Evolutionary conservation across 2,113 vertebrate genomes (phyloP).

Genomic region (Hyaena hyaena): DNA sequence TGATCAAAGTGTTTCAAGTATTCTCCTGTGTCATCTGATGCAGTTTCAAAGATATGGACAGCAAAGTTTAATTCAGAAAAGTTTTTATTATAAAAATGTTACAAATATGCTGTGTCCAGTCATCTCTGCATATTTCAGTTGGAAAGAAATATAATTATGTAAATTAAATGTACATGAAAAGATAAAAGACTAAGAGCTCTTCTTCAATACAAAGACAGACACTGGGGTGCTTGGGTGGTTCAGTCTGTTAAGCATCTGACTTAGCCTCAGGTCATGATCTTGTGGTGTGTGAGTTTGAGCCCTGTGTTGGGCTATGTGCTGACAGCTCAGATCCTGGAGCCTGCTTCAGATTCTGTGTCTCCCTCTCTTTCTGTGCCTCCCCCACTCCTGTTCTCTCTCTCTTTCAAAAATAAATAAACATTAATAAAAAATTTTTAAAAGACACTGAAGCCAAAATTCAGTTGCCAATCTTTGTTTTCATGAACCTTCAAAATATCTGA

Average conservation of each 20-base stretch:
- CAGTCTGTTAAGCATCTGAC: no score
- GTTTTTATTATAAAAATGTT: conserved; percentile 16
- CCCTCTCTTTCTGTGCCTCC: no score
- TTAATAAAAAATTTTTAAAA: no score
- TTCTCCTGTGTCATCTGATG: conserved; percentile 31
- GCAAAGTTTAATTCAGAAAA: conserved; percentile 61
- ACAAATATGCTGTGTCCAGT: not conserved
- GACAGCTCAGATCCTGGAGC: no score
- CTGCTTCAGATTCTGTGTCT: no score
- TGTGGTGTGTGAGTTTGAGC: no score
- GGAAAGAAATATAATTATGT: conserved; percentile 24
- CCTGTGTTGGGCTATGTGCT: no score
- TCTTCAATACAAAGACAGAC: not conserved
- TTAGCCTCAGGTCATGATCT: no score
- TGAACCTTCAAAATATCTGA: not conserved
- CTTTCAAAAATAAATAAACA: no score
- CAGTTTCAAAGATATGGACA: conserved; percentile 28
- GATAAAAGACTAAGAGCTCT: not conserved
- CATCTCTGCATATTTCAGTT: conserved; percentile 37
- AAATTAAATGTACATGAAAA: not conserved
- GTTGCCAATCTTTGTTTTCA: not conserved
- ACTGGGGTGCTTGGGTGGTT: no score
- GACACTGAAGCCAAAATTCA: not conserved
- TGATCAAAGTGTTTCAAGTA: conserved; percentile 60
- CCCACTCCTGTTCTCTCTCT: no score